Evolutionary conservation across 2,113 vertebrate species (phyloP).

Genomic region (Perccottus glenii): DNA sequence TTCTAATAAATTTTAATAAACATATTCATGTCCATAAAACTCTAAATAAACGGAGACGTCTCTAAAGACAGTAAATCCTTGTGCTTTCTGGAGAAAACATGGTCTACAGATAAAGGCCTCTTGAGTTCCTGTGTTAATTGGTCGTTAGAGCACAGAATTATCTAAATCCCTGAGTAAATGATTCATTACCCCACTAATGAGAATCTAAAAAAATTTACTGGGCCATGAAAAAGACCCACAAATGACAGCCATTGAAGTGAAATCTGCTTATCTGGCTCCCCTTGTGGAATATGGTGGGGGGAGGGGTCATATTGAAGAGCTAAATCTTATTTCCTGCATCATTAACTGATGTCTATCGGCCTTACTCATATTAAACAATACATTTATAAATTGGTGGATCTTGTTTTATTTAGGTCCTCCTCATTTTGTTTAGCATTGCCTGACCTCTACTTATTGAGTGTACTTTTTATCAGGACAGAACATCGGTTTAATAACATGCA

Average conservation of each 20-base stretch:
- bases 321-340: slow-evolving; percentile 62
- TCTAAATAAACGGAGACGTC: slow-evolving; percentile 50
- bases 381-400: not conserved
- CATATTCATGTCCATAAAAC: slow-evolving; percentile 31
- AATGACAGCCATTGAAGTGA: slow-evolving; percentile 50
- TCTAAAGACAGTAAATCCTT: slow-evolving; percentile 19
- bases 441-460: not conserved
- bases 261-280: slow-evolving; percentile 57
- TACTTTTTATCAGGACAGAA: not conserved
- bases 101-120: slow-evolving; percentile 53
- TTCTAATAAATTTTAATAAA: slow-evolving; percentile 11
- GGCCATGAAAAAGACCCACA: slow-evolving; percentile 46
- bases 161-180: slow-evolving; percentile 64
- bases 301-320: slow-evolving; percentile 38
- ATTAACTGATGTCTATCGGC: slow-evolving; percentile 39
- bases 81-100: slow-evolving; percentile 50
- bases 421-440: not conserved
- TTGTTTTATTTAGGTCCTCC: slow-evolving; percentile 5
- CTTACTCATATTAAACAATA: slow-evolving; percentile 4
- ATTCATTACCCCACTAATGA: slow-evolving; percentile 63
- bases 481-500: too few relatives aligned
- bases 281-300: slow-evolving; percentile 11
- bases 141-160: slow-evolving; percentile 57
- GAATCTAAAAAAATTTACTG: slow-evolving; percentile 41
- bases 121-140: slow-evolving; percentile 63